Base-by-base conservation (phyloP, 2,888 invertebrate species). In the Ormyrus thymus region DNA sequence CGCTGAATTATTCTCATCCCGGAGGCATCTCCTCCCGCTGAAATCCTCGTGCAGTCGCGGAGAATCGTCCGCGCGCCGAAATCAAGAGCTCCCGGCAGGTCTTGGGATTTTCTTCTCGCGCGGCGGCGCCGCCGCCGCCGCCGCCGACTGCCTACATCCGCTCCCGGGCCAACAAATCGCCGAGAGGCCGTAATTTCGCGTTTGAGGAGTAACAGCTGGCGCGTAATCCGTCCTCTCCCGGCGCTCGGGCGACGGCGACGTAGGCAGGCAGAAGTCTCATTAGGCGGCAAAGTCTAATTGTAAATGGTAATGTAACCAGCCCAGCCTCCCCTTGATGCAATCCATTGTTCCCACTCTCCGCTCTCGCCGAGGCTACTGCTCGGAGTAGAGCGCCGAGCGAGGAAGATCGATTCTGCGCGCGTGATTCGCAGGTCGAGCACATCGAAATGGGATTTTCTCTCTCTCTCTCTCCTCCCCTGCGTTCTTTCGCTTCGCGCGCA, bases 261-360 rank as follows among this genome's bases (percentile, higher is more conserved):
- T 15, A 73, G 71, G 79, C 69, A 58, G 66, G 45, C 65, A 46
- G 66, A 62, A 76, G 76, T 77, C 80, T 80, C 80, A 80, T 80
- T 80, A 80, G 74, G 61, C 56, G 66, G 66, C 70, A 70, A 68
- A 68, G 78, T 78, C 81, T 81, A 81, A 81, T 81, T 79, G 81
- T 79, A 81, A 81, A 81, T 81, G 81, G 81, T 81, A 81, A 81
- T 81, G 81, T 81, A 29, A 29, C 29, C 29, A 29, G 29, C 29
- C 29, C 29, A 0, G 29, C 29, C 29, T 29, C 71, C 78, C 78
- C 56, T 61, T 64, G 68, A 79, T 73, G 73, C 77, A 56, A 72
- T 74, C 80, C 70, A 72, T 80, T 71, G 64, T 62, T 79, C 56
- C 55, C 68, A 45, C 53, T 68, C 66, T 66, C 61, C 9, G 15